phyloP scores from a whole-genome alignment of 2,888 invertebrate species.

The Rosalia funebris region DNA sequence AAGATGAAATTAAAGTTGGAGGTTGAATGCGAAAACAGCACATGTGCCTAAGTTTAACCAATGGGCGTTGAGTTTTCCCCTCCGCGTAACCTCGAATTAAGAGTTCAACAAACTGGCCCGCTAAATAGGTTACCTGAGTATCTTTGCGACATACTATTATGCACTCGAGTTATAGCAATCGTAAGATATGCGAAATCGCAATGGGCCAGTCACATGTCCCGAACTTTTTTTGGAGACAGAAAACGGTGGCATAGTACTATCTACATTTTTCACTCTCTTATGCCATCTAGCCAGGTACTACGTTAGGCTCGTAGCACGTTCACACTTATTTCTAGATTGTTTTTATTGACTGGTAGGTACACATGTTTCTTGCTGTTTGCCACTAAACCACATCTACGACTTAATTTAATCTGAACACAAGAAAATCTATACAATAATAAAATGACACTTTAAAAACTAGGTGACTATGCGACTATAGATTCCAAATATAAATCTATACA shows the following conservation, averaged over 20 bases:
- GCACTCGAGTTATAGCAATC: slow-evolving; percentile 35
- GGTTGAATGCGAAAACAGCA: slow-evolving; percentile 63
- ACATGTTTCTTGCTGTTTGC: no score
- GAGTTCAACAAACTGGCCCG: slow-evolving; percentile 62
- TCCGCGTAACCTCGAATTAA: slow-evolving; percentile 58
- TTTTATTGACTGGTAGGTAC: no score
- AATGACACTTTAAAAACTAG: no score
- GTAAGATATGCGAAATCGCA: slow-evolving; percentile 30
- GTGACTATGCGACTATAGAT: no score
- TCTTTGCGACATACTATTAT: slow-evolving; percentile 49
- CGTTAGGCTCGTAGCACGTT: no score
- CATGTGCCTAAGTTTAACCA: slow-evolving; percentile 59
- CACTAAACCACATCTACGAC: no score
- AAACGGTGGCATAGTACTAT: background rate
- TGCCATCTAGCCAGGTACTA: no score
- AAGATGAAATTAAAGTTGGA: slow-evolving; percentile 71
- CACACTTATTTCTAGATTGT: no score
- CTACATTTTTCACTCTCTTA: no score
- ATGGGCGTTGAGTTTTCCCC: slow-evolving; percentile 50
- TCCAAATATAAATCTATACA: no score
- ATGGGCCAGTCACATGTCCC: slow-evolving; percentile 14
- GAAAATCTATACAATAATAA: no score
- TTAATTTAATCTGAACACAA: no score
- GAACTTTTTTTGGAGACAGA: slow-evolving; percentile 5
- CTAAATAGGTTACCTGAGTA: slow-evolving; percentile 64